Percentiles rank a stretch among this genome's conserved stretches.
These are phyloP conservation scores for Brienomyrus brachyistius DNA, from an alignment of 2,113 vertebrate species.

Conservation along the genomic window DNA sequence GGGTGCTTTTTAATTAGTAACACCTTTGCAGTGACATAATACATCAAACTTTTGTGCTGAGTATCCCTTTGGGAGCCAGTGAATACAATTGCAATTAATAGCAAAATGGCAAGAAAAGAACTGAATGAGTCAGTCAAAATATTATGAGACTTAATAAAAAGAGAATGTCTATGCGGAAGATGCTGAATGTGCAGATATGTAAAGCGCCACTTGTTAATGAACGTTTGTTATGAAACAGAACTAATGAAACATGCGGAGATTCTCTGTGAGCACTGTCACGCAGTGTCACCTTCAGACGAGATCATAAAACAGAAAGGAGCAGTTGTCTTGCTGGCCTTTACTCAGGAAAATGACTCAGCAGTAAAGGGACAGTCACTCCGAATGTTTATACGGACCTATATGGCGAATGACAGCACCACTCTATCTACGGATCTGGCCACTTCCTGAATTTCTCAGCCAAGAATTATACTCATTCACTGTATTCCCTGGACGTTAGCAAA, in stretches of 20 bases:
- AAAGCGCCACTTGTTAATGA: not conserved
- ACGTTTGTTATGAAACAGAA: not conserved
- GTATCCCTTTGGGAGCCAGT: not conserved
- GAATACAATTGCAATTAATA: not conserved
- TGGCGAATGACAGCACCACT: not conserved
- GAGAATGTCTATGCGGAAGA: not conserved
- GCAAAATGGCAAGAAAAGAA: not conserved
- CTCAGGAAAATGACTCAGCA: not conserved
- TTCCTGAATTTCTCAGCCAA: not conserved
- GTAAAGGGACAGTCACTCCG: not conserved
- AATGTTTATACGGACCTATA: not conserved
- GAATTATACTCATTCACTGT: not conserved
- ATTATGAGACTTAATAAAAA: not conserved
- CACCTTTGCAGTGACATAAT: not conserved
- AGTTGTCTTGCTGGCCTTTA: not conserved
- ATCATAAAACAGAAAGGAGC: not conserved
- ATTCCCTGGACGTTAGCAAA: not conserved
- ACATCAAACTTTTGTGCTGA: not conserved
- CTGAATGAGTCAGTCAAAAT: not conserved
- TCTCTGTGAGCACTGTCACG: not conserved
- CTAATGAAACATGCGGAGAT: not conserved
- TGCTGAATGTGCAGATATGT: not conserved
- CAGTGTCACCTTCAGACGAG: not conserved
- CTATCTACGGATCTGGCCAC: not conserved
- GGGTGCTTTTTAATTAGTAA: not conserved